Evolutionary conservation across 2,888 invertebrate genomes (phyloP).

Genomic region (Mesopsocus fuscifrons): DNA sequence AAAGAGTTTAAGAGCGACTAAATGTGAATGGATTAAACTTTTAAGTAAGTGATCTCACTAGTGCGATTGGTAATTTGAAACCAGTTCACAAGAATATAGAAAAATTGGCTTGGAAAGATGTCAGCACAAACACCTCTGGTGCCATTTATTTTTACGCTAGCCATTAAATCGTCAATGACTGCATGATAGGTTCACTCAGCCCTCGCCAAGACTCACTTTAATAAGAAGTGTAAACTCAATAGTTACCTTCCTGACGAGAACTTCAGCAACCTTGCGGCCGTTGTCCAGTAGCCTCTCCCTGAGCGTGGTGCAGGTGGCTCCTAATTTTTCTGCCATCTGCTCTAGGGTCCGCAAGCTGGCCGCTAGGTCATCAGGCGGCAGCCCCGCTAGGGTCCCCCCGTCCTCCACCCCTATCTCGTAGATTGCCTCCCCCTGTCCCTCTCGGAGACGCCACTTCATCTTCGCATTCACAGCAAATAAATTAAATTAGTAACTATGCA

Average conservation of each 20-base stretch:
- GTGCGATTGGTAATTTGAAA: too few species aligned
- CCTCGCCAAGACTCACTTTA: too few species aligned
- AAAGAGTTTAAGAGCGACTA: background rate
- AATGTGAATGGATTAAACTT: slow-evolving; percentile 1
- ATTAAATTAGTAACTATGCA: too few species aligned
- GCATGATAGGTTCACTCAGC: too few species aligned
- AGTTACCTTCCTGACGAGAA: slow-evolving; percentile 68
- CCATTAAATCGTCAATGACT: too few species aligned
- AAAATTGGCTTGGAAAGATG: too few species aligned
- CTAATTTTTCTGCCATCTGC: slow-evolving; percentile 73
- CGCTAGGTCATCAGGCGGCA: slow-evolving; percentile 66
- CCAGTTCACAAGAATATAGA: too few species aligned
- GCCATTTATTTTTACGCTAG: too few species aligned
- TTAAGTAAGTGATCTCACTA: background rate
- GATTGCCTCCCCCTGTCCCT: slow-evolving; percentile 92
- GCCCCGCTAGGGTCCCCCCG: slow-evolving; percentile 70
- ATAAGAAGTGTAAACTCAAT: too few species aligned
- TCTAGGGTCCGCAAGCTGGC: slow-evolving; percentile 68
- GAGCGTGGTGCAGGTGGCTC: slow-evolving; percentile 60
- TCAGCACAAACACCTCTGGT: slow-evolving; percentile 2
- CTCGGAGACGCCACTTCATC: slow-evolving; percentile 94
- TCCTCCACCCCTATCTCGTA: slow-evolving; percentile 94
- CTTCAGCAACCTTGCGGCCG: slow-evolving; percentile 59
- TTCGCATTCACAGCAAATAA: too few species aligned
- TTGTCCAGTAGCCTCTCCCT: slow-evolving; percentile 38